These are phyloP conservation scores for Aleadryas rufinucha DNA, from an alignment of 2,113 vertebrate species.

Conservation along the genomic window DNA sequence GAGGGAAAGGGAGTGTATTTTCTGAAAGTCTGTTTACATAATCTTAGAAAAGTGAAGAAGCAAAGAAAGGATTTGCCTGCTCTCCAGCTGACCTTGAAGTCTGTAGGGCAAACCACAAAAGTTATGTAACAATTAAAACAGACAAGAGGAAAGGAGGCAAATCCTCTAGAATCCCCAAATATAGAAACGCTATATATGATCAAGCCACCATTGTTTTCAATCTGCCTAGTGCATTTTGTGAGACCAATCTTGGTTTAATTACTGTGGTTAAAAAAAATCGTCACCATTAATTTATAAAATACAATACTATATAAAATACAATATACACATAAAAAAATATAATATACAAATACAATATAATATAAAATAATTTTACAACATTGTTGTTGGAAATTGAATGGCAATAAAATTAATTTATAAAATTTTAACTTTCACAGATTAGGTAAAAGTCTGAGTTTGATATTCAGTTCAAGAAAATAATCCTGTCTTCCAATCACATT, in stretches of 20 bases:
- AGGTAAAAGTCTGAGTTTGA: neutral
- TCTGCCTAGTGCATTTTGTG: neutral
- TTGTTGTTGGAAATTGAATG: neutral
- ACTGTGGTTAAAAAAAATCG: neutral
- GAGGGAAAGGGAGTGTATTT: neutral
- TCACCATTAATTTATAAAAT: neutral
- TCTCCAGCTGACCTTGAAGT: constrained; percentile 48
- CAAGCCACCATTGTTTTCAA: neutral
- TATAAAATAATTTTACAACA: neutral
- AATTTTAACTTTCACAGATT: neutral
- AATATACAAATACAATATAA: neutral
- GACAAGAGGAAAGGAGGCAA: constrained; percentile 16
- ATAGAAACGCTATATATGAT: constrained; percentile 6
- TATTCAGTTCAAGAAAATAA: neutral
- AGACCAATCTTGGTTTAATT: neutral
- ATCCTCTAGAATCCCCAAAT: neutral
- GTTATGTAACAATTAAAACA: constrained; percentile 58
- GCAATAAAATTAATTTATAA: neutral
- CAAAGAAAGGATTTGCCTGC: neutral
- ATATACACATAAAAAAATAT: neutral
- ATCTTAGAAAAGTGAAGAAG: neutral
- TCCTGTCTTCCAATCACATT: neutral
- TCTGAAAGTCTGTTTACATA: constrained; percentile 39
- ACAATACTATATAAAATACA: neutral
- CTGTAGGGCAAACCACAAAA: constrained; percentile 49